Percentiles rank a stretch among this genome's conserved stretches.
These are phyloP conservation scores for Ptycholaimellus sp. DNA, from an alignment of 2,888 invertebrate species.

Conservation along the genomic window DNA sequence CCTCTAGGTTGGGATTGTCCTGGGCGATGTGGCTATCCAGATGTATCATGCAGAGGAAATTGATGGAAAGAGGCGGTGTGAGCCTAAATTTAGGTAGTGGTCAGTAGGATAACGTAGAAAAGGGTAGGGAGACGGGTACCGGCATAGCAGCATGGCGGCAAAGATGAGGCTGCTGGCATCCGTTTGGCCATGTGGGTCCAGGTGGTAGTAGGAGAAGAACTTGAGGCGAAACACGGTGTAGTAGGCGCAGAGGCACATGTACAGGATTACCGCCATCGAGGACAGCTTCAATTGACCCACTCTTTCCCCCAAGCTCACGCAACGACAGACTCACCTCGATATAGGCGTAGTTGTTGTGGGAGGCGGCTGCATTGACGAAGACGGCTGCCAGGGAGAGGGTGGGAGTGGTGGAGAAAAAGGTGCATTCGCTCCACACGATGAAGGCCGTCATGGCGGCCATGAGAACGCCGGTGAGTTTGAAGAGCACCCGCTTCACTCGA, in stretches of 20 bases:
- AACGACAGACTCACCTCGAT: slow-evolving; percentile 47
- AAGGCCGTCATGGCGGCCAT: slow-evolving; percentile 55
- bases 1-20: no score
- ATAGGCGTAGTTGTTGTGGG: slow-evolving; percentile 63
- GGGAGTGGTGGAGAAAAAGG: slow-evolving; percentile 75
- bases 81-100: slow-evolving; percentile 86
- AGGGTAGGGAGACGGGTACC: no score
- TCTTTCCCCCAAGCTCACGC: background rate
- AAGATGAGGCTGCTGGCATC: slow-evolving; percentile 95
- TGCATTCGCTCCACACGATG: slow-evolving; percentile 97
- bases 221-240: slow-evolving; percentile 88
- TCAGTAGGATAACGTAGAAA: no score
- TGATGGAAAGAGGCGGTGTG: slow-evolving; percentile 90
- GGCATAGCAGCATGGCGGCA: slow-evolving; percentile 93
- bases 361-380: slow-evolving; percentile 55
- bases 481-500: slow-evolving; percentile 47
- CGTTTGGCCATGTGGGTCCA: slow-evolving; percentile 90
- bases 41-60: slow-evolving; percentile 85
- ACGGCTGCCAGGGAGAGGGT: slow-evolving; percentile 88
- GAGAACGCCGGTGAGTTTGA: slow-evolving; percentile 38
- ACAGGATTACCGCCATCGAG: slow-evolving; percentile 68
- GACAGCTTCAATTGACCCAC: slow-evolving; percentile 41
- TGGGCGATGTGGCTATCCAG: slow-evolving; percentile 50
- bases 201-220: slow-evolving; percentile 77
- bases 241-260: slow-evolving; percentile 88